Percentiles rank a stretch among this genome's conserved stretches.
These are phyloP conservation scores for Epizoanthus rinbou DNA, from an alignment of 92 coral and sea anemone species.

Conservation along the genomic window DNA sequence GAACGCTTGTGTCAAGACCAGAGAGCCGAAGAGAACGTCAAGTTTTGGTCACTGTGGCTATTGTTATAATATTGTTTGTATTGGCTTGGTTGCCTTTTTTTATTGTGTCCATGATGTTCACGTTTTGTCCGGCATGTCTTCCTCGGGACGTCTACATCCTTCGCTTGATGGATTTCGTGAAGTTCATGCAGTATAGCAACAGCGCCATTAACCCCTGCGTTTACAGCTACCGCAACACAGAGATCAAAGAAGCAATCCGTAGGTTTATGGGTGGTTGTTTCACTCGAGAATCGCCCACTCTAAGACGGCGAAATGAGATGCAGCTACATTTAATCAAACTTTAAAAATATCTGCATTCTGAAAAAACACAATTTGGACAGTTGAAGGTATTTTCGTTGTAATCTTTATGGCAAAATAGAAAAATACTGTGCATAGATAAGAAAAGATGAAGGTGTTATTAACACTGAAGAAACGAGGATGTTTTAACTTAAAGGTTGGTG, in stretches of 20 bases:
- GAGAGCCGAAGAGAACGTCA: conserved; percentile 56
- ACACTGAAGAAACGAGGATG: no score
- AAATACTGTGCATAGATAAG: no score
- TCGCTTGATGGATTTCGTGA: conserved; percentile 73
- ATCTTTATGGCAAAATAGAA: no score
- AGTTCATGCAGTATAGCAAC: conserved; percentile 83
- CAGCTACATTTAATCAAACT: conserved; percentile 1
- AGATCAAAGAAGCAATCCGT: conserved; percentile 55
- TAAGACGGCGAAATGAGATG: conserved; percentile 13
- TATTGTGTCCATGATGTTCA: conserved; percentile 66
- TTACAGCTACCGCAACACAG: conserved; percentile 76
- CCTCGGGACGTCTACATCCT: conserved; percentile 44
- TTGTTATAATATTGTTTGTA: conserved; percentile 64
- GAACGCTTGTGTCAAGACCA: conserved; percentile 11
- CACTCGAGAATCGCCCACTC: neutral
- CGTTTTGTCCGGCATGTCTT: conserved; percentile 47
- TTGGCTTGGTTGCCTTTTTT: conserved; percentile 81
- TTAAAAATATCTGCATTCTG: neutral
- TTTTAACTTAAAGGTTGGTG: no score
- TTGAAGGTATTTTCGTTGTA: no score
- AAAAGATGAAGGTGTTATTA: no score
- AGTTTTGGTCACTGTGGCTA: conserved; percentile 67
- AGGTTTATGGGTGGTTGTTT: conserved; percentile 8
- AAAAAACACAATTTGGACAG: neutral
- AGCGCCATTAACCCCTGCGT: conserved; percentile 79